A percentile compares a stretch with the other conserved stretches of the same genome.
Conservation (phyloP, 2,113 vertebrate species). For the Narcine bancroftii region DNA sequence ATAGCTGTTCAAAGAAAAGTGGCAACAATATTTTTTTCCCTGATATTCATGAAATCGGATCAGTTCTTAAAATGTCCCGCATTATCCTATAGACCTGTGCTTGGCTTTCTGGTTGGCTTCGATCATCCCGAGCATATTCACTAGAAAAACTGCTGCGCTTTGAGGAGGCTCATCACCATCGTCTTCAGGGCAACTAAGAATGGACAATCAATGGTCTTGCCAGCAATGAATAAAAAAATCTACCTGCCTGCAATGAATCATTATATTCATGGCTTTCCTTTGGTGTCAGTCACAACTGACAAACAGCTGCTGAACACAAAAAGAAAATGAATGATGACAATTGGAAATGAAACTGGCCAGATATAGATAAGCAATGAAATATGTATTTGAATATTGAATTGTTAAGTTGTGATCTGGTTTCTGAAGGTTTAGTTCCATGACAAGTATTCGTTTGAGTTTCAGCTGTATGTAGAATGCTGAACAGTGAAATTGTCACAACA, state of each 20-base stretch:
- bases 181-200: too few relatives aligned
- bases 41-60: too few relatives aligned
- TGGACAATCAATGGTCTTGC: too few relatives aligned
- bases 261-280: neutral
- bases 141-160: too few relatives aligned
- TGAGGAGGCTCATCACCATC: too few relatives aligned
- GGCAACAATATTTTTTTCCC: too few relatives aligned
- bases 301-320: neutral
- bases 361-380: neutral
- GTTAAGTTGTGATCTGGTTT: neutral
- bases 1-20: too few relatives aligned
- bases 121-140: neutral
- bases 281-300: neutral
- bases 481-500: neutral
- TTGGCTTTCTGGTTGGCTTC: neutral
- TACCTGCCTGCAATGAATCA: neutral
- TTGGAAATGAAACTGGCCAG: neutral
- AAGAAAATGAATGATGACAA: neutral
- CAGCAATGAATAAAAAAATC: too few relatives aligned
- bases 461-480: neutral
- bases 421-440: neutral
- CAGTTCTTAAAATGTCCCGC: neutral
- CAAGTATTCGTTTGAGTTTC: neutral
- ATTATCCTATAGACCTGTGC: neutral
- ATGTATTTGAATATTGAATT: neutral